phyloP scores from a whole-genome alignment of 35 echinoderm and acorn worm genomes.

The Stichopus chloronotus region DNA sequence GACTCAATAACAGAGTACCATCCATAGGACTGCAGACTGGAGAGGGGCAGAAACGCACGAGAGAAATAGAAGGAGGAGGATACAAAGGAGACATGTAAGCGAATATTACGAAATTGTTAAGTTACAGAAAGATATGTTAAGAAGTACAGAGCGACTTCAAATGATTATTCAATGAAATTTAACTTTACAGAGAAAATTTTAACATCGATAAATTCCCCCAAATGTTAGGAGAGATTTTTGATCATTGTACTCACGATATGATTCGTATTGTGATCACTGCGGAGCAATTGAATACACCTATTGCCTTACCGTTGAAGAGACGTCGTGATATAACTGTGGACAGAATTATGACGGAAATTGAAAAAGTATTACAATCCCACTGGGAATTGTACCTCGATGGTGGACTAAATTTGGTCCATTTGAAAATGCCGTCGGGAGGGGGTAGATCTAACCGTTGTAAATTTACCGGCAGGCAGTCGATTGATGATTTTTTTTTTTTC shows the following conservation, averaged over 20 bases:
- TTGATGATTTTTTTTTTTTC: background rate
- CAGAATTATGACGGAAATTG: background rate
- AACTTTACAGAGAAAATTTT: background rate
- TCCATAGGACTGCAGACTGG: no score
- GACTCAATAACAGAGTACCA: no score
- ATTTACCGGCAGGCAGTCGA: no score
- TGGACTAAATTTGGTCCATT: slow-evolving; percentile 9
- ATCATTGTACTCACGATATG: slow-evolving; percentile 10
- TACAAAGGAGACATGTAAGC: background rate
- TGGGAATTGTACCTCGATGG: background rate
- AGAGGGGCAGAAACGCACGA: no score
- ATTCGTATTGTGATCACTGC: background rate
- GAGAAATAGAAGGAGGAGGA: background rate
- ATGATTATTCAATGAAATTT: background rate
- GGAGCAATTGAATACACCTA: background rate
- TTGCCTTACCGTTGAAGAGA: background rate
- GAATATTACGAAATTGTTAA: background rate
- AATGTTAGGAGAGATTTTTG: background rate
- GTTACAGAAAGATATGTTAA: background rate
- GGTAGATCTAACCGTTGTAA: background rate
- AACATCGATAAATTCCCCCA: background rate
- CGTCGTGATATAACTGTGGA: background rate
- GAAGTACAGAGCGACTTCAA: background rate
- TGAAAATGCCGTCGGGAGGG: slow-evolving; percentile 15
- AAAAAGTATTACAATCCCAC: background rate